These are phyloP conservation scores for Anthonomus grandis DNA, from an alignment of 1,140 invertebrate species.

Conservation along the genomic window DNA sequence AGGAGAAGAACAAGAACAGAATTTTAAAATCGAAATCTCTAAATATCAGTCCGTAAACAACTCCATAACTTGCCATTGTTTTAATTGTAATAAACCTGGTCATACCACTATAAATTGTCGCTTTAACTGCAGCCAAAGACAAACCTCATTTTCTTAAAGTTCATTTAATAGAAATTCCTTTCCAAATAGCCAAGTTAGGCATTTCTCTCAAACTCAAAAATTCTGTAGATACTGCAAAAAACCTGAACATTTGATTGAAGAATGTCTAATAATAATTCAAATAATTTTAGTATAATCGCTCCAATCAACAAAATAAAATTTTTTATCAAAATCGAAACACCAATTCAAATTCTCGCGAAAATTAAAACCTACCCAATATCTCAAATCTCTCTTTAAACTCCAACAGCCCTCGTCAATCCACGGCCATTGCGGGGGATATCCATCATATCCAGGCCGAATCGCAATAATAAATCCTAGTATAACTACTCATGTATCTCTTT, in stretches of 20 bases:
- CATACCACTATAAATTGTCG: slow-evolving; percentile 11
- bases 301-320: too few relatives aligned
- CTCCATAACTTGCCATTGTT: slow-evolving; percentile 3
- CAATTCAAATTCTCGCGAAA: too few relatives aligned
- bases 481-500: too few relatives aligned
- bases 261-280: too few relatives aligned
- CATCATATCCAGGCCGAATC: too few relatives aligned
- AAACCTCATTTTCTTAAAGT: background rate
- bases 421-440: background rate
- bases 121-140: background rate
- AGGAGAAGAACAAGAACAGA: slow-evolving; percentile 32
- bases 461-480: too few relatives aligned
- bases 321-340: too few relatives aligned
- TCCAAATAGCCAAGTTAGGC: background rate
- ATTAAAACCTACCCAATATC: too few relatives aligned
- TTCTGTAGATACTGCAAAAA: slow-evolving; percentile 30
- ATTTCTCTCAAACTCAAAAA: slow-evolving; percentile 2
- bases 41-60: background rate
- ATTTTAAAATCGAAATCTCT: slow-evolving; percentile 19
- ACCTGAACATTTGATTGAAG: slow-evolving; percentile 17
- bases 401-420: background rate
- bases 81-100: slow-evolving; percentile 4
- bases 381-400: slow-evolving; percentile 8
- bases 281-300: too few relatives aligned
- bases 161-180: too few relatives aligned